phyloP scores from a whole-genome alignment of 2,888 invertebrate genomes.

The Eristalis arbustorum region DNA sequence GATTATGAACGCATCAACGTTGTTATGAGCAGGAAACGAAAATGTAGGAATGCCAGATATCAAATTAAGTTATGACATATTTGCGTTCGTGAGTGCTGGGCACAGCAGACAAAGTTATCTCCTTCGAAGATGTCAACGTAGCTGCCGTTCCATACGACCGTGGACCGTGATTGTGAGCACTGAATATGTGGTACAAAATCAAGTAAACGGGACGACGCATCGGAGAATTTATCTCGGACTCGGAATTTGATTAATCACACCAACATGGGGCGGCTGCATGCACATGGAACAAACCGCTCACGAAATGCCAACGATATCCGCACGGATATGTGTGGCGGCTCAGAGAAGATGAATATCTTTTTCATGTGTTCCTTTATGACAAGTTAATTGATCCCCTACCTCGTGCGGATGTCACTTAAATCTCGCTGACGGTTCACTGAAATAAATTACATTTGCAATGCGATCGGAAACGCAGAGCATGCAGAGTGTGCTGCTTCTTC shows the following conservation, averaged over 20 bases:
- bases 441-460: slow-evolving; percentile 50
- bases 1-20: slow-evolving; percentile 45
- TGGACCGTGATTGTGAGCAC: not conserved
- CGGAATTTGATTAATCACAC: slow-evolving; percentile 49
- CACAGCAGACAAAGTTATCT: slow-evolving; percentile 20
- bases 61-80: slow-evolving; percentile 71
- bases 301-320: not conserved
- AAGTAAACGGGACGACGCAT: slow-evolving; percentile 9
- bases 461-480: not conserved
- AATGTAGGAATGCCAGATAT: slow-evolving; percentile 70
- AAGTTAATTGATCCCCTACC: slow-evolving; percentile 55
- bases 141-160: not conserved
- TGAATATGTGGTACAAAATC: slow-evolving; percentile 2
- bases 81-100: slow-evolving; percentile 64
- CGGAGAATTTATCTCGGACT: slow-evolving; percentile 40
- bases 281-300: slow-evolving; percentile 19
- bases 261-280: slow-evolving; percentile 27
- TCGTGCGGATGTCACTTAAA: slow-evolving; percentile 12
- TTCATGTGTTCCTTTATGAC: slow-evolving; percentile 51
- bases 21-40: slow-evolving; percentile 71
- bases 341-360: slow-evolving; percentile 58
- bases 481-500: not conserved
- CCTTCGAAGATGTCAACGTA: slow-evolving; percentile 10
- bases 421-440: slow-evolving; percentile 20
- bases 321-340: not conserved